phyloP scores from a whole-genome alignment of 2,797 vertebrate genomes.

The Takifugu ocellatus region DNA sequence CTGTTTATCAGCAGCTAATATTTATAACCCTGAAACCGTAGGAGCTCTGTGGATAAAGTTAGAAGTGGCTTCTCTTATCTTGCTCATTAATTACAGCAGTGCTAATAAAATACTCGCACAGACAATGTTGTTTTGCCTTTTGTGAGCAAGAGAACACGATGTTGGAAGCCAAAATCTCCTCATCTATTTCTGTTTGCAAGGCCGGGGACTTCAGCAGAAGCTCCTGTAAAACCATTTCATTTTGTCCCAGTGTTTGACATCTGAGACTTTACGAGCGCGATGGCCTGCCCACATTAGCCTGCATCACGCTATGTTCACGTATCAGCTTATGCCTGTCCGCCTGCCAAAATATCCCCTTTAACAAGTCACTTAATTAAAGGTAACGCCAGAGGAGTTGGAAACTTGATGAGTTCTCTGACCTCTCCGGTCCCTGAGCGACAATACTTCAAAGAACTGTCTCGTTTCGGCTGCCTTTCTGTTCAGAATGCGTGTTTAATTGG shows the following conservation, averaged over 20 bases:
- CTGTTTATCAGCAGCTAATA: constrained; percentile 30
- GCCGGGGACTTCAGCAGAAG: constrained; percentile 13
- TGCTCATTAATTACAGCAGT: background rate
- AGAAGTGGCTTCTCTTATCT: background rate
- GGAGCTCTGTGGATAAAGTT: constrained; percentile 2
- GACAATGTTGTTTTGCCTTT: too few species aligned
- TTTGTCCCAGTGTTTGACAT: constrained; percentile 3
- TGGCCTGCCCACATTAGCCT: constrained; percentile 14
- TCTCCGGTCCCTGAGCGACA: constrained; percentile 14
- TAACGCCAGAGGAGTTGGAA: constrained; percentile 40
- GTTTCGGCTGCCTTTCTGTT: constrained; percentile 16
- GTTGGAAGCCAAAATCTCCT: background rate
- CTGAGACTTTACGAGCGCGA: too few species aligned
- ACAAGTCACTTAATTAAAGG: constrained; percentile 52
- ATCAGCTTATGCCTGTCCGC: constrained; percentile 1
- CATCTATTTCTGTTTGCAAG: constrained; percentile 45
- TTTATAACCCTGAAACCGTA: constrained; percentile 14
- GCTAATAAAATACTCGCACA: background rate
- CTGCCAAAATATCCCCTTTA: constrained; percentile 31
- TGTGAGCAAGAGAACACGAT: background rate
- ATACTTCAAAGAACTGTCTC: constrained; percentile 41
- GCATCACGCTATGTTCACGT: constrained; percentile 16
- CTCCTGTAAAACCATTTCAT: constrained; percentile 23
- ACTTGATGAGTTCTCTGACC: constrained; percentile 49
- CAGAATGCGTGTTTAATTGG: constrained; percentile 38